Evolutionary conservation across 2,113 vertebrate species (phyloP), one percentile per base, ranked within the genome.

Genomic region (Aphyosemion australe): DNA sequence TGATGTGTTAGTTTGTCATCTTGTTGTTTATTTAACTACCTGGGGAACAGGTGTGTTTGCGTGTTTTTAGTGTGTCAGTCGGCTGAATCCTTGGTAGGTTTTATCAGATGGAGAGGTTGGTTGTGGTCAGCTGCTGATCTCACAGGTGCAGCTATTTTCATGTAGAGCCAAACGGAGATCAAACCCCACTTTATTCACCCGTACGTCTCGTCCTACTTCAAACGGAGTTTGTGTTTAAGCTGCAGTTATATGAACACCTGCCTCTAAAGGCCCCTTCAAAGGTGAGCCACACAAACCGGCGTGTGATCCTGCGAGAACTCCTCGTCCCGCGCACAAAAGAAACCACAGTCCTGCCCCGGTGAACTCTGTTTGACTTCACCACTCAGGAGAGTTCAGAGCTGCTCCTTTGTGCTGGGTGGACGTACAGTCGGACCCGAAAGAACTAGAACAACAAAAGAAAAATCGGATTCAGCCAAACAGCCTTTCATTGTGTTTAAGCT

Each of bases 231-330:
- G 0, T 76, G 66, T 81, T 85, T 57, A 69, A 67, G 61, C 66
- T 70, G 62, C 16, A 72, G 82, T 79, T 37, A 80, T 72, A 5
- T 41, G 73, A 72, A 77, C 87, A 90, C 86, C 89, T 88, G 86
- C 84, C 75, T 69, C 49, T 6, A 56, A 60, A 73, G 55, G 53
- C 16, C 31, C 51, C 64, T 65, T 84, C 79, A 82, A 77, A 90
- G 81, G 76, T 72, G 71, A 76, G 78, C 26, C 26, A 2, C 26
- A 26, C 26, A 26, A 8, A 8, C 60, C 45, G 0, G 41, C 61
- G 32, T 19, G 43, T 48, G 79, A 76, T 71, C 66, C 78, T 54
- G 46, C 47, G 61, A 65, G 65, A 73, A 12, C 41, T 47, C 55
- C 77, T 77, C 72, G 65, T 85, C 77, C 66, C 58, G 26, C 32